A percentile compares a stretch with the other conserved stretches of the same genome.
Conservation (phyloP, 2,113 vertebrate species). For the Callocephalon fimbriatum region DNA sequence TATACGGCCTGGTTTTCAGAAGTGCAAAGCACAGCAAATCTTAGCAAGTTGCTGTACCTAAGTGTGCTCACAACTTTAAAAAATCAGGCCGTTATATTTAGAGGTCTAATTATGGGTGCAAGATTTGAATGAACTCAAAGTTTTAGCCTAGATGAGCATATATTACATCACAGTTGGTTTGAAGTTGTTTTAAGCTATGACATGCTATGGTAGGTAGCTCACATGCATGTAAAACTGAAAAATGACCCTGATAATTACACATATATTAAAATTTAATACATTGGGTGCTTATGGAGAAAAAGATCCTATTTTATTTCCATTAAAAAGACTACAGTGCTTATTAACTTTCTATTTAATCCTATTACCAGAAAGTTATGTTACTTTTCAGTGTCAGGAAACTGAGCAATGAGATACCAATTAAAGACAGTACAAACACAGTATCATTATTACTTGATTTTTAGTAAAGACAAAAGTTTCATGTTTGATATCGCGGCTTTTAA, state of each 20-base stretch:
- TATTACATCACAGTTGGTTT: background rate
- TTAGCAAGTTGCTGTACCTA: background rate
- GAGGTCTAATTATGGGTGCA: slow-evolving; percentile 3
- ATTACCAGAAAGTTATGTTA: background rate
- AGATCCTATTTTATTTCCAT: background rate
- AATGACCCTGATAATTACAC: background rate
- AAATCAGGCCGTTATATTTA: slow-evolving; percentile 57
- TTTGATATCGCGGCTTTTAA: background rate
- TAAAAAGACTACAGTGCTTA: background rate
- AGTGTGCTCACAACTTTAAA: background rate
- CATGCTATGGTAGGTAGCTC: background rate
- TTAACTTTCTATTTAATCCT: slow-evolving; percentile 33
- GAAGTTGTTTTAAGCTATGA: background rate
- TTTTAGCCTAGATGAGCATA: background rate
- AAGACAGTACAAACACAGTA: background rate
- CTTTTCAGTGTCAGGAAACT: slow-evolving; percentile 35
- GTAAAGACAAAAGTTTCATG: background rate
- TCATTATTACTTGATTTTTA: background rate
- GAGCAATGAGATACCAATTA: background rate
- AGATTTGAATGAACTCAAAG: background rate
- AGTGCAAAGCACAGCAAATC: slow-evolving; percentile 36
- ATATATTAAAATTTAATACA: background rate
- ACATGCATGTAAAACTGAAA: background rate
- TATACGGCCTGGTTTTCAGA: slow-evolving; percentile 50
- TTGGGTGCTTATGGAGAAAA: background rate